Percentiles rank a stretch among this genome's conserved stretches.
Evolutionary conservation across 2,113 vertebrate genomes (phyloP).

Genomic region (Bagarius yarrelli): DNA sequence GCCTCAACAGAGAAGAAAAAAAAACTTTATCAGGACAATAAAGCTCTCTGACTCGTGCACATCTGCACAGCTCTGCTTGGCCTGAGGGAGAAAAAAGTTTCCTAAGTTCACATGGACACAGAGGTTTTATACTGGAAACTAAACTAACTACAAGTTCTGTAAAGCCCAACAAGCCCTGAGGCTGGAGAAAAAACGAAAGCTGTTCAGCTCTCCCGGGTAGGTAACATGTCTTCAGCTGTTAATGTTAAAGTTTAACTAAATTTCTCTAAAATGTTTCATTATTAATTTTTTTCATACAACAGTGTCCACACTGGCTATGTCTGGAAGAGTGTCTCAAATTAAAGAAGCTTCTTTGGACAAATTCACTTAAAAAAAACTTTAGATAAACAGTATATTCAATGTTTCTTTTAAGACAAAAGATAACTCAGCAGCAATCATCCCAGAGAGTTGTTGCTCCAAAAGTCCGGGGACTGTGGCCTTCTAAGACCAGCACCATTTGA

Average conservation of each 20-base stretch:
- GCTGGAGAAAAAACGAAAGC: neutral
- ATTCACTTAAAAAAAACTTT: neutral
- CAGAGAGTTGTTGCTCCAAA: neutral
- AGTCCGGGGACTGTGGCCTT: slow-evolving; percentile 75
- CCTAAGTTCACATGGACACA: slow-evolving; percentile 23
- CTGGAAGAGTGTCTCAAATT: neutral
- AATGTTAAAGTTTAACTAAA: neutral
- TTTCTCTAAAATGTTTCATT: neutral
- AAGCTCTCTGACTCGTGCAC: slow-evolving; percentile 1
- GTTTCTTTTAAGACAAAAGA: slow-evolving; percentile 46
- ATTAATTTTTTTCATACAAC: neutral
- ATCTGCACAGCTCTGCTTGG: slow-evolving; percentile 11
- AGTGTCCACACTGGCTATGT: neutral
- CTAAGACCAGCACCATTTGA: slow-evolving; percentile 64
- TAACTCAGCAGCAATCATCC: slow-evolving; percentile 24
- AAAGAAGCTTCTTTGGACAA: neutral
- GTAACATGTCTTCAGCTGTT: neutral
- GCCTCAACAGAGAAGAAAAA: slow-evolving; percentile 1
- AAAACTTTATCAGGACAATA: slow-evolving; percentile 9
- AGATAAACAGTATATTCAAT: slow-evolving; percentile 12
- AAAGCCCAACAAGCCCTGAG: neutral
- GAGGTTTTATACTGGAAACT: slow-evolving; percentile 12
- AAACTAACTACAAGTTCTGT: slow-evolving; percentile 4
- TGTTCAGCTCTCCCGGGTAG: slow-evolving; percentile 10
- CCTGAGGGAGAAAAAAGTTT: slow-evolving; percentile 10